Base-by-base conservation (phyloP, 1,140 invertebrate species). In the Reticulitermes speratus region DNA sequence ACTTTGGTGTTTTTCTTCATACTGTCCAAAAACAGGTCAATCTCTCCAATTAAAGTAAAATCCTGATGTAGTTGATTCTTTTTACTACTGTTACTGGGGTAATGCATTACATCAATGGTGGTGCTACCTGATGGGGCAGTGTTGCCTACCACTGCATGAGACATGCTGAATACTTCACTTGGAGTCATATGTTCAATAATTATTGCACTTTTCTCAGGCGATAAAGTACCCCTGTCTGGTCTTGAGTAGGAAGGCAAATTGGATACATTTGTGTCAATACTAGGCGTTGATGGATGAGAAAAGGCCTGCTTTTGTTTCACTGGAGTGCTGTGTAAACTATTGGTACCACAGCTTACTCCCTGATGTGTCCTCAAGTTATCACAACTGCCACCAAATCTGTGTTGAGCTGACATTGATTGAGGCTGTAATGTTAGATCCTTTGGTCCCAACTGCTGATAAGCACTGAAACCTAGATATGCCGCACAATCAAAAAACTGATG, bases 261-360 rank as follows among this genome's bases (percentile, higher is more conserved):
- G 30, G n/a, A 30, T 30, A 9, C 9, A 75, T 2, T n/a, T 44
- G 32, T 86, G 32, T 86, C 85, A 32, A 88, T 75, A 86, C 87
- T 89, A 6, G 89, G 89, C 81, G 88, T 88, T 84, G 87, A 86
- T 45, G 89, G 89, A 84, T 89, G 87, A 55, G 90, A 90, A 87
- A 75, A 75, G 11, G n/a, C n/a, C 65, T 75, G 65, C 12, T 75
- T 75, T 14, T 75, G 65, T 30, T 75, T 75, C 65, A n/a, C 65
- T 11, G 65, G 65, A 30, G 65, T 75, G 25, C 8, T 30, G 7
- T 8, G 25, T 8, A 9, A 25, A 30, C 7, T n/a, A 75, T 30
- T 75, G 65, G 16, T n/a, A 30, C 65, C 65, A 75, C 65, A 11
- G n/a, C 16, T 75, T 75, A 30, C n/a, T 75, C 2, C n/a, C 65